A percentile compares a stretch with the other conserved stretches of the same genome.
Conservation (phyloP, 2,113 vertebrate species). For the Tragelaphus scriptus region DNA sequence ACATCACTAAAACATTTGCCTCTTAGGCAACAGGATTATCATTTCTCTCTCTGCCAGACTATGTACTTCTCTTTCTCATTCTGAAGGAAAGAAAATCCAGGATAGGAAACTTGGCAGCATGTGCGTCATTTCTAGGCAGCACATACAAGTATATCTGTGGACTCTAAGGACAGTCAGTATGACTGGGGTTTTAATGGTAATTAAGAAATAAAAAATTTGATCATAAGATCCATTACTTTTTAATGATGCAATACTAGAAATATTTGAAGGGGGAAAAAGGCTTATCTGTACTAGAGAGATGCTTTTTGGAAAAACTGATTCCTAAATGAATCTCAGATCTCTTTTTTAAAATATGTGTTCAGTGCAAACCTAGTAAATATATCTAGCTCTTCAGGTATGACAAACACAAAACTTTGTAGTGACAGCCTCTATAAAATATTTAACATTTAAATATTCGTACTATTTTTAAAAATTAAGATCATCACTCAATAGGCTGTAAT, state of each 20-base stretch:
- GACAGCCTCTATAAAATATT: not conserved
- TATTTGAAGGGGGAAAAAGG: not conserved
- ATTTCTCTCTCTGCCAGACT: slow-evolving; percentile 41
- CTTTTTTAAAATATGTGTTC: not conserved
- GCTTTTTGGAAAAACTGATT: not conserved
- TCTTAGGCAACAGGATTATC: slow-evolving; percentile 14
- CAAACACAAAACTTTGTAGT: not conserved
- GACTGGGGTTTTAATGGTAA: not conserved
- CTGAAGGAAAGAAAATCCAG: slow-evolving; percentile 25
- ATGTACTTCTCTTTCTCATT: not conserved
- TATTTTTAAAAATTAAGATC: not conserved
- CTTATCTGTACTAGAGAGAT: not conserved
- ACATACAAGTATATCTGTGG: not conserved
- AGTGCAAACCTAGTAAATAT: not conserved
- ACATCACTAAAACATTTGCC: slow-evolving; percentile 24
- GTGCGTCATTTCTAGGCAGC: not conserved
- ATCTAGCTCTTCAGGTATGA: not conserved
- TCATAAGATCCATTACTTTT: not conserved
- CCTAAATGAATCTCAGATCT: not conserved
- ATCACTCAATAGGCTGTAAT: not conserved
- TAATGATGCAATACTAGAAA: not conserved
- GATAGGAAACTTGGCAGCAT: not conserved
- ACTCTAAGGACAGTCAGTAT: not conserved
- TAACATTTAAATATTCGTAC: not conserved
- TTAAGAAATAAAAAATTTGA: not conserved